Percentiles rank a stretch among this genome's conserved stretches.
phyloP scores from a whole-genome alignment of 1,140 invertebrate species.

The Drosophila repletoides region DNA sequence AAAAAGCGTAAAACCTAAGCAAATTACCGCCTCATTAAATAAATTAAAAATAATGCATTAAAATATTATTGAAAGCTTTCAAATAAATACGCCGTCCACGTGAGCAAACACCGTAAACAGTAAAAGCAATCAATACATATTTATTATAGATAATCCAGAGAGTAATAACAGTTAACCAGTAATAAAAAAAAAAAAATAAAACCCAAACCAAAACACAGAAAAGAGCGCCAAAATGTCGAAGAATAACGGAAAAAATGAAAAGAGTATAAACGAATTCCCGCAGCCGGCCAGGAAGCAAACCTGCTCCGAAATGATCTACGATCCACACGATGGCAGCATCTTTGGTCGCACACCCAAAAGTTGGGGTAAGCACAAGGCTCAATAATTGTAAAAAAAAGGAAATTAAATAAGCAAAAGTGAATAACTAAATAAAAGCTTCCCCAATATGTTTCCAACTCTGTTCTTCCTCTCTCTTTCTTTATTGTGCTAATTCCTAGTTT shows the following conservation, averaged over 20 bases:
- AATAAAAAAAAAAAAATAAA: too few relatives aligned
- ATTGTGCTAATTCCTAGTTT: background rate
- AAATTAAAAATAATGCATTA: background rate
- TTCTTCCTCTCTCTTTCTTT: background rate
- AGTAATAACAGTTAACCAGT: constrained; percentile 25
- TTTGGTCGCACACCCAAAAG: constrained; percentile 87
- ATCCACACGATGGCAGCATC: constrained; percentile 86
- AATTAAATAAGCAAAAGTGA: background rate
- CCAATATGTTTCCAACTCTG: background rate
- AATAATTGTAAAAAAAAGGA: background rate
- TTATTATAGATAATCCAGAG: constrained; percentile 15
- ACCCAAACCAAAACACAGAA: constrained; percentile 1
- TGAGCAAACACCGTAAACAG: constrained; percentile 41
- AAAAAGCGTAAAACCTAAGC: background rate
- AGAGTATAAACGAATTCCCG: constrained; percentile 83
- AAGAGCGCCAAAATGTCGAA: constrained; percentile 69
- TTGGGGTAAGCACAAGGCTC: constrained; percentile 87
- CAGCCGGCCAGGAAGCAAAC: constrained; percentile 83
- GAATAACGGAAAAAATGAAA: constrained; percentile 64
- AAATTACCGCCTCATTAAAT: background rate
- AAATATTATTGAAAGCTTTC: constrained; percentile 1
- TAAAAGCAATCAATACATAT: constrained; percentile 27
- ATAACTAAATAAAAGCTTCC: background rate
- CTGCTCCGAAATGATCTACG: constrained; percentile 86
- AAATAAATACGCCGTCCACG: constrained; percentile 47